Conservation (phyloP, 1,140 invertebrate species). For the Ylistrum balloti region DNA sequence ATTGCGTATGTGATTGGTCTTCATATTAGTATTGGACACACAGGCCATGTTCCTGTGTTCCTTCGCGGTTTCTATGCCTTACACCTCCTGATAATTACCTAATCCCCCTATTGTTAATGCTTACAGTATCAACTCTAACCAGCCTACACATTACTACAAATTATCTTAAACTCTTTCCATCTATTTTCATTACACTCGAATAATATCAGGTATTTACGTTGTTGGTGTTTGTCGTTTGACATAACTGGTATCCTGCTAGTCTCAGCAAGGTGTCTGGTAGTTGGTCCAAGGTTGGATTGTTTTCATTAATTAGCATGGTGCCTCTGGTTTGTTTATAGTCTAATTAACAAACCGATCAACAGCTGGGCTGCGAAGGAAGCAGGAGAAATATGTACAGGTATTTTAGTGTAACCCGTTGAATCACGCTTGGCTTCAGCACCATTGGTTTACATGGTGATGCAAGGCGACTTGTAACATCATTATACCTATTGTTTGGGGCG, state of each 20-base stretch:
- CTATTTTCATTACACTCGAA: slow-evolving; percentile 19
- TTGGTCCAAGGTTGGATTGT: not conserved
- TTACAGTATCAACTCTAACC: not conserved
- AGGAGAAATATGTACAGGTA: slow-evolving; percentile 13
- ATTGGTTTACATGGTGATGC: not conserved
- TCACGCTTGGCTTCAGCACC: not conserved
- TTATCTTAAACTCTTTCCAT: not conserved
- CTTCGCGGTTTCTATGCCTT: not conserved
- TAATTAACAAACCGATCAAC: not conserved
- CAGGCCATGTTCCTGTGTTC: not conserved
- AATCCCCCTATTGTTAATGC: not conserved
- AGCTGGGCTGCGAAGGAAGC: not conserved
- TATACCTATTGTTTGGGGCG: not conserved
- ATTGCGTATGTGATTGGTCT: not conserved
- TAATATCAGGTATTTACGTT: not conserved
- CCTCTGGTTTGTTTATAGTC: not conserved
- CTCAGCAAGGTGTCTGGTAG: not conserved
- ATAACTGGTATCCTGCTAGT: not conserved
- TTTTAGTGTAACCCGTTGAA: not conserved
- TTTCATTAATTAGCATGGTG: slow-evolving; percentile 14
- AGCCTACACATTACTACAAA: not conserved
- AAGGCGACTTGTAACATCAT: not conserved
- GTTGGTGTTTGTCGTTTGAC: not conserved
- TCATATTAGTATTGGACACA: not conserved
- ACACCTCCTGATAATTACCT: not conserved